Evolutionary conservation across 2,888 invertebrate genomes (phyloP), one percentile per base, ranked within the genome.

Genomic region (Muschampia plurimacula): DNA sequence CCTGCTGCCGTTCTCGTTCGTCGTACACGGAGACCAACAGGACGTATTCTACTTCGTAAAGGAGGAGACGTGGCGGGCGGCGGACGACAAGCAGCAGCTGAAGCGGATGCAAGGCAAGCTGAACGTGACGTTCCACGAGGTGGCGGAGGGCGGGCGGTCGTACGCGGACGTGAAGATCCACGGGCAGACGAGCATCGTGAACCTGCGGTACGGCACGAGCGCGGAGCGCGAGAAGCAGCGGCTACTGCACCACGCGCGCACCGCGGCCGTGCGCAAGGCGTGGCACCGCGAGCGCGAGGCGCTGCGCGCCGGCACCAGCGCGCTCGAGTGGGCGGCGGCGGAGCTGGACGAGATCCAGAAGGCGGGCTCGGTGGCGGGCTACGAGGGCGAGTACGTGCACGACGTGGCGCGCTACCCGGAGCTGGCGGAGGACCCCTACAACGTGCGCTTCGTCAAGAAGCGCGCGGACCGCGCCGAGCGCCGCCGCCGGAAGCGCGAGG

Each of bases 41-140:
- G 98, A 98, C 85, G 97, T 98, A 12, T 98, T 98, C 93, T 98
- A 97, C 91, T 98, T 98, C 86, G 98, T 98, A 22, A 98, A 98
- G 85, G 98, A 98, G 84, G 97, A 98, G 78, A 96, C 97, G 1
- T 98, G 98, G 98, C 96, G 98, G 59, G 97, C 98, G 7, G 96
- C 96, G 74, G 98, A 98, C 82, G 98, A 98, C 86, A 96, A 97
- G 79, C 97, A 97, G 76, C 98, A 98, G 84, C 89, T 98, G 79
- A 98, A 98, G 86, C 96, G 98, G 10, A 95, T 98, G 81, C 98
- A 98, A 80, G 97, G 98, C 7, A 97, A 98, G 87, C 97, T 98
- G 64, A 98, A 98, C 87, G 97, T 98, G 70, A 98, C 98, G 32
- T 97, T 98, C 95, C 98, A 98, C 88, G 98, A 98, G 85, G 96